Percentiles rank a stretch among this genome's conserved stretches.
Conservation (phyloP, 2,888 invertebrate genomes). For the Eugnorisma glareosa region DNA sequence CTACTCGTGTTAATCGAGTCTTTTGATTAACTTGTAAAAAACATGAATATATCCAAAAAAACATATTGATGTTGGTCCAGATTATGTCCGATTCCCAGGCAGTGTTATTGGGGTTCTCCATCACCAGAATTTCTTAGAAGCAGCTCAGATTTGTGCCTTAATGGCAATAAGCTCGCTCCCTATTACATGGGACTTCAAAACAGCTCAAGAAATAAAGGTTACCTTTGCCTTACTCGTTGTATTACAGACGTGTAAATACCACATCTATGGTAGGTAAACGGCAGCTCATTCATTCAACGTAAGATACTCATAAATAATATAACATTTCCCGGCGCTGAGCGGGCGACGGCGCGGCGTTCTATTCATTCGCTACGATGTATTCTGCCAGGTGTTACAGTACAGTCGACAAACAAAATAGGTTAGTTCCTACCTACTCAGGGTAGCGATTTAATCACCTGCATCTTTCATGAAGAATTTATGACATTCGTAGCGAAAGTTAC, state of each 20-base stretch:
- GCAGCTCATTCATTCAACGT: not conserved
- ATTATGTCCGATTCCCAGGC: too few species aligned
- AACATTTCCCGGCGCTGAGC: not conserved
- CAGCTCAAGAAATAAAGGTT: not conserved
- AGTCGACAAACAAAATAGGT: slow-evolving; percentile 16
- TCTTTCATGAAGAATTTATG: not conserved
- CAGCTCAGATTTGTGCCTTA: not conserved
- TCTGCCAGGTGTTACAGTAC: slow-evolving; percentile 17
- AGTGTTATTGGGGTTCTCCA: not conserved
- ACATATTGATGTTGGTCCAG: too few species aligned
- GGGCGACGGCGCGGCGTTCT: not conserved
- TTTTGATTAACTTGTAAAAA: too few species aligned
- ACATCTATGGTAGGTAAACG: not conserved
- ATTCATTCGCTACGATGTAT: slow-evolving; percentile 3
- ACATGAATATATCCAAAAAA: too few species aligned
- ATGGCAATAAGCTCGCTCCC: not conserved
- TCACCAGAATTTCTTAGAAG: not conserved
- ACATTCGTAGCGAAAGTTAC: not conserved
- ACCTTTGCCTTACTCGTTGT: not conserved
- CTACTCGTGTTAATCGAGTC: not conserved
- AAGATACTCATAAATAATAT: not conserved
- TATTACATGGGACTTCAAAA: not conserved
- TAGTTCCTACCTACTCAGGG: not conserved
- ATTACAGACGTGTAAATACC: not conserved
- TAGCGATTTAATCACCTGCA: not conserved